A percentile compares a stretch with the other conserved stretches of the same genome.
These are phyloP conservation scores for Mesocricetus auratus DNA, from an alignment of 2,113 vertebrate genomes.

Conservation along the genomic window DNA sequence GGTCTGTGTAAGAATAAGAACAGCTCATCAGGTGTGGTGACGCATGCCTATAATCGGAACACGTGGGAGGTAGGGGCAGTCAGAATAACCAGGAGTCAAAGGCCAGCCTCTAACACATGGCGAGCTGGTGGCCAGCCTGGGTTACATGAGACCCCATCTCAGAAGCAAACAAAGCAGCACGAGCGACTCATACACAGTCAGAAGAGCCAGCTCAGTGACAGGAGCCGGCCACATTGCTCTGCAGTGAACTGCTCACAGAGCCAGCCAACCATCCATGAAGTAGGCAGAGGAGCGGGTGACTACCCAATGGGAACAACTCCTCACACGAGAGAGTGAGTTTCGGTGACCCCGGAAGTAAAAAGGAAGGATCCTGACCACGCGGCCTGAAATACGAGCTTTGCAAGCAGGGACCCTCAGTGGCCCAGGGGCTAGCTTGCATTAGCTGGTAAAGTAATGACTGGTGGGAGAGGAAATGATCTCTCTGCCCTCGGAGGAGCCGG, in stretches of 20 bases:
- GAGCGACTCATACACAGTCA: background rate
- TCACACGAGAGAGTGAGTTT: background rate
- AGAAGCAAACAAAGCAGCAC: background rate
- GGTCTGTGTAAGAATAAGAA: background rate
- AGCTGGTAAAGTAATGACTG: background rate
- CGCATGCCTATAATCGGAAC: background rate
- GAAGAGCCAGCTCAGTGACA: background rate
- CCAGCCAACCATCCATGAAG: background rate
- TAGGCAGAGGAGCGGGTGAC: background rate
- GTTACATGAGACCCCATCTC: background rate
- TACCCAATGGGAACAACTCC: background rate
- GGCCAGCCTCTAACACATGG: background rate
- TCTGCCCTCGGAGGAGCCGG: background rate
- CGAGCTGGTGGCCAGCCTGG: background rate
- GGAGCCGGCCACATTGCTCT: background rate
- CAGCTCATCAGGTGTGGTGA: background rate
- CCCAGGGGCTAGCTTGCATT: background rate
- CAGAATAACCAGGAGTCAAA: background rate
- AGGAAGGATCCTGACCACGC: background rate
- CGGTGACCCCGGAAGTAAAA: background rate
- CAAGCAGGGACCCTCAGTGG: background rate
- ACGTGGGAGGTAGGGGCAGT: background rate
- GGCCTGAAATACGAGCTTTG: background rate
- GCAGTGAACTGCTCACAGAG: background rate
- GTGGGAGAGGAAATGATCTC: background rate